phyloP scores from a whole-genome alignment of 2,113 vertebrate species.

The Myotis lucifugus region DNA sequence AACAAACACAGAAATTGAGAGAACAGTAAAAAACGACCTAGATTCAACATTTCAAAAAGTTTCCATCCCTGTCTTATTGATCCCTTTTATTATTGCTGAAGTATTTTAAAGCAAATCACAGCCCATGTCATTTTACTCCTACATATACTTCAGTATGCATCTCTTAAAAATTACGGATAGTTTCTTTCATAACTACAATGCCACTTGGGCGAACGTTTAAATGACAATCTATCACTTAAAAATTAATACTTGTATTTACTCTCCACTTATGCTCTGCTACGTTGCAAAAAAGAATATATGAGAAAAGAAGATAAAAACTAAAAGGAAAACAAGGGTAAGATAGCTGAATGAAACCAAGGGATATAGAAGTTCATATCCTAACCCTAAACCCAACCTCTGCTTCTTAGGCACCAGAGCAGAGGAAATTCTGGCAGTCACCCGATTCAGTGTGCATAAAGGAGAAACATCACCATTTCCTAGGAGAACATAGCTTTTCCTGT shows the following conservation, averaged over 20 bases:
- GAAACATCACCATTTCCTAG: neutral
- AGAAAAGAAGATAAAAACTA: slow-evolving; percentile 3
- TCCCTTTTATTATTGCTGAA: neutral
- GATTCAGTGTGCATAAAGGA: neutral
- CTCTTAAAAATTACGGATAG: neutral
- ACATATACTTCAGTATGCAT: neutral
- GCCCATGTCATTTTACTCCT: neutral
- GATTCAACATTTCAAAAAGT: neutral
- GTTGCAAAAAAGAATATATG: neutral
- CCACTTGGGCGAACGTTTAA: neutral
- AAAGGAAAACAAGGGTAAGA: neutral
- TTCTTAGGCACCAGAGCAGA: neutral
- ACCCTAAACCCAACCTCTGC: neutral
- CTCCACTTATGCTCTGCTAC: neutral
- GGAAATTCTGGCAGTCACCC: neutral
- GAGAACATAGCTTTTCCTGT: slow-evolving; percentile 15
- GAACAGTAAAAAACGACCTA: neutral
- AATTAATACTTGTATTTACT: slow-evolving; percentile 3
- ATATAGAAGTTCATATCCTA: neutral
- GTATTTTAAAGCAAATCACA: slow-evolving; percentile 1
- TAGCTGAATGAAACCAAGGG: neutral
- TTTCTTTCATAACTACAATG: neutral
- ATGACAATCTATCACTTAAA: neutral
- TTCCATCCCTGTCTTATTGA: neutral
- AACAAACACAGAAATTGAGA: neutral